Base-by-base conservation (phyloP, 2,888 invertebrate genomes). In the Beris chalybata region DNA sequence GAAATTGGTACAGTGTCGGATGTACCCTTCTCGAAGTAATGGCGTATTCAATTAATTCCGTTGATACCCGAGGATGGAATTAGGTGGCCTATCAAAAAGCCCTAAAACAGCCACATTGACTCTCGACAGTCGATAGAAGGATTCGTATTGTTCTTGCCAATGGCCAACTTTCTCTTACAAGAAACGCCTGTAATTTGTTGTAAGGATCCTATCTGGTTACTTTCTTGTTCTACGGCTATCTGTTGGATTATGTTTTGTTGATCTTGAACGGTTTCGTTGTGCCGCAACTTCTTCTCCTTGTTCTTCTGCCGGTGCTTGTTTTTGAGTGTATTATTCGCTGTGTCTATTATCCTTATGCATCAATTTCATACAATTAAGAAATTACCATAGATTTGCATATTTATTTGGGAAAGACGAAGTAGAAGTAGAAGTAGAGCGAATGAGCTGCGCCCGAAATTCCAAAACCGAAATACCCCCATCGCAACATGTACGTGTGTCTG, bases 311-410 rank as follows among this genome's bases (percentile, higher is more conserved):
- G 12, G 0, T 31, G 15, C 38, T 38, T 38, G 7, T 38, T 38
- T 5, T 9, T 38, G 38, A 32, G 44, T 52, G 63, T 64, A 45
- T 57, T 66, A 57, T 64, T 66, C 59, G 58, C 45, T 50, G 61
- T 64, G 66, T 58, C 69, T 69, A 64, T 69, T 69, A 69, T 66
- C 66, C 69, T 66, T 69, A 66, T 69, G 69, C 69, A 69, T 69
- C 69, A 69, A 69, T 69, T 69, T 69, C 69, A 69, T 69, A 66
- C 69, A 69, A 69, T 69, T 69, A 69, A 66, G 66, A 69, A 69
- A 69, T 69, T 69, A 69, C 69, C 67, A 69, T 69, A 69, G 66
- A 67, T 69, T 69, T 69, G 67, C 69, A 67, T 69, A 69, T 69
- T 69, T 69, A 56, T 65, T 65, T 56, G 47, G 54, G 55, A 65